Conservation (phyloP, 1,140 invertebrate species). For the Philopotamus ludificatus region DNA sequence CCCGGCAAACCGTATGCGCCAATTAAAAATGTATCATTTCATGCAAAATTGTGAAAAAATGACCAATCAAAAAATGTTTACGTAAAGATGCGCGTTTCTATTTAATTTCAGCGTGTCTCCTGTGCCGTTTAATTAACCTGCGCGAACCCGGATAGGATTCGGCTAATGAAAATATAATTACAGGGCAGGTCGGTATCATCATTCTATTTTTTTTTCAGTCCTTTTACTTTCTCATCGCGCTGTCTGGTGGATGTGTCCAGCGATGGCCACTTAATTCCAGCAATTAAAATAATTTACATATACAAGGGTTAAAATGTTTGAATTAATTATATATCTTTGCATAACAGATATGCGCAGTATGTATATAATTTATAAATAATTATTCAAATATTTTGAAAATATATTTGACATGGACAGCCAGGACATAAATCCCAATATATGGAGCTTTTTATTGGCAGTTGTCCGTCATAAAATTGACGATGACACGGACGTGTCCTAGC, state of each 20-base stretch:
- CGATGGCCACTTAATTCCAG: neutral
- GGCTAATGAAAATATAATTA: conserved; percentile 15
- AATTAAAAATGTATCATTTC: neutral
- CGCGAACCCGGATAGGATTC: conserved; percentile 10
- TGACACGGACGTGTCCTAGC: neutral
- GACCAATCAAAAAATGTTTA: neutral
- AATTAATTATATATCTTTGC: too few relatives aligned
- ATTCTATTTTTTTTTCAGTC: conserved; percentile 2
- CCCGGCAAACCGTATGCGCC: too few relatives aligned
- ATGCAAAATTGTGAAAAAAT: neutral
- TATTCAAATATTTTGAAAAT: too few relatives aligned
- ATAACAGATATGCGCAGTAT: too few relatives aligned
- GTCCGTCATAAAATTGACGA: too few relatives aligned
- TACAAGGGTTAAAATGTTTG: too few relatives aligned
- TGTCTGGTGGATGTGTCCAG: neutral
- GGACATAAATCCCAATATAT: too few relatives aligned
- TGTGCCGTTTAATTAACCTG: conserved; percentile 13
- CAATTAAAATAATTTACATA: neutral
- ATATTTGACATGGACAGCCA: too few relatives aligned
- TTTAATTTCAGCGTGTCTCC: neutral
- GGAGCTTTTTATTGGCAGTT: too few relatives aligned
- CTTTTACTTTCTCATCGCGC: neutral
- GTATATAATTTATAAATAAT: too few relatives aligned
- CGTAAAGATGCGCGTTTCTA: neutral
- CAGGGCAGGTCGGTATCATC: conserved; percentile 1